phyloP scores from a whole-genome alignment of 2,888 invertebrate species.

The Eupithecia vulgata region DNA sequence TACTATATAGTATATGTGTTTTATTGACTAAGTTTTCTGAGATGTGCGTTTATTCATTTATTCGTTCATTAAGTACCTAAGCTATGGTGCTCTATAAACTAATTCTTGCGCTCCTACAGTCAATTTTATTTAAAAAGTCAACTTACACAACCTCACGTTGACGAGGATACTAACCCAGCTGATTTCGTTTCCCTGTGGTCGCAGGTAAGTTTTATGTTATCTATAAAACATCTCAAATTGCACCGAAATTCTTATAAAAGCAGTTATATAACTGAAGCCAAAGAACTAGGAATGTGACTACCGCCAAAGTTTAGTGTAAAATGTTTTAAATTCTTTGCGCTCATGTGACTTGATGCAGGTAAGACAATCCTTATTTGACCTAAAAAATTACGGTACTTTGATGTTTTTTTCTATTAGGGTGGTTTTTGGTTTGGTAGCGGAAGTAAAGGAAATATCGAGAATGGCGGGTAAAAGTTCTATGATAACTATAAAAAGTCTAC shows the following conservation, averaged over 20 bases:
- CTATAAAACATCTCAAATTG: slow-evolving; percentile 59
- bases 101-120: background rate
- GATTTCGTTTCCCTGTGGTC: slow-evolving; percentile 10
- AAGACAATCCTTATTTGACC: background rate
- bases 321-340: slow-evolving; percentile 48
- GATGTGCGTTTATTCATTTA: too few relatives aligned
- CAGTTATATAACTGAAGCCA: slow-evolving; percentile 59
- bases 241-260: slow-evolving; percentile 66
- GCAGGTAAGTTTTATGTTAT: slow-evolving; percentile 68
- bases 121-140: background rate
- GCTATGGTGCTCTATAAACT: too few relatives aligned
- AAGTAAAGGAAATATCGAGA: background rate
- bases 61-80: too few relatives aligned
- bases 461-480: background rate
- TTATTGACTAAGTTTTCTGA: too few relatives aligned
- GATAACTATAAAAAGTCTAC: background rate
- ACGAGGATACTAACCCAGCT: slow-evolving; percentile 4
- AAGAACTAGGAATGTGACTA: slow-evolving; percentile 69
- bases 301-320: slow-evolving; percentile 55
- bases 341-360: slow-evolving; percentile 45
- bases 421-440: background rate
- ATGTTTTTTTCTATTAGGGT: background rate
- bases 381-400: slow-evolving; percentile 5
- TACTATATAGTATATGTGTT: too few relatives aligned
- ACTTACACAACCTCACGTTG: background rate